Evolutionary conservation across 2,888 invertebrate genomes (phyloP).

Genomic region (Automeris io): DNA sequence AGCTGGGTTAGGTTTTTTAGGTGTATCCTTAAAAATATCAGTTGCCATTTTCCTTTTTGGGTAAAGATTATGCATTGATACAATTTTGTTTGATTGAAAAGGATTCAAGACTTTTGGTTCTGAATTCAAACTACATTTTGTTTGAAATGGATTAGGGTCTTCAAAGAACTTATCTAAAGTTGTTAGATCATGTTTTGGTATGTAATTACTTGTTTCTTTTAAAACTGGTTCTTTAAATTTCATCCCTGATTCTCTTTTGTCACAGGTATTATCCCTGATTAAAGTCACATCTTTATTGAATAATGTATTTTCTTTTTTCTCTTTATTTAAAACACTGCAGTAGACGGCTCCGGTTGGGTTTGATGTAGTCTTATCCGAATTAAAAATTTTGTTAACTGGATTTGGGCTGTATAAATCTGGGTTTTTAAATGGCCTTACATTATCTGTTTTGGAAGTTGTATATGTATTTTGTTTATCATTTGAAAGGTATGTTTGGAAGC

Average conservation of each 20-base stretch:
- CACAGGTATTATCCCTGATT: neutral
- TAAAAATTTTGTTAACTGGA: too few species aligned
- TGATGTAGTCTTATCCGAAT: too few species aligned
- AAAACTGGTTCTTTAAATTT: neutral
- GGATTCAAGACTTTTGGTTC: neutral
- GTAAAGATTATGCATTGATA: neutral
- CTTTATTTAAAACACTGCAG: too few species aligned
- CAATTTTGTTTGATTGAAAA: neutral
- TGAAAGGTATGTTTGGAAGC: conserved; percentile 25
- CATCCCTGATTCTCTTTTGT: neutral
- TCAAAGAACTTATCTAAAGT: neutral
- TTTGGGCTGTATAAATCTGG: too few species aligned
- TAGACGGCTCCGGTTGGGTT: too few species aligned
- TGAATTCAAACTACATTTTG: neutral
- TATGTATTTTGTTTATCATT: conserved; percentile 7
- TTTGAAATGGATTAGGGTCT: neutral
- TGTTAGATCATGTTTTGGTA: neutral
- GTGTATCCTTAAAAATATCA: neutral
- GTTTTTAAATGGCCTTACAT: too few species aligned
- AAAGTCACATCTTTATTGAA: too few species aligned
- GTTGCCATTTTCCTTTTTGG: neutral
- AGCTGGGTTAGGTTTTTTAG: neutral
- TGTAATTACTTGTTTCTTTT: too few species aligned
- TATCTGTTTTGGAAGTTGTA: too few species aligned
- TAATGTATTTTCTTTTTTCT: neutral